Evolutionary conservation across 2,797 vertebrate species (phyloP), one percentile per base, ranked within the genome.

Genomic region (Eidolon dupreanum): DNA sequence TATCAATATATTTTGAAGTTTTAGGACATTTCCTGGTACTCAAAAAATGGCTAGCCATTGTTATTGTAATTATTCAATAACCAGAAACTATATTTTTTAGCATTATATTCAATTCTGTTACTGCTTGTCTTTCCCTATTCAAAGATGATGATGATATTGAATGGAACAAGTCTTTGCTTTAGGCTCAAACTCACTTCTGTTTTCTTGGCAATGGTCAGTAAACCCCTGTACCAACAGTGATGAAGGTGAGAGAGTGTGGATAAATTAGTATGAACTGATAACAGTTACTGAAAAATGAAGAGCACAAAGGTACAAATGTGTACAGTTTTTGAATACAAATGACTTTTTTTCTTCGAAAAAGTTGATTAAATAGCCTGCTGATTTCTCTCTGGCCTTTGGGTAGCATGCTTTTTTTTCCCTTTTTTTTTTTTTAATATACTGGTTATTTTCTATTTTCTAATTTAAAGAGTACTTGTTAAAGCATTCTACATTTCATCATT

Each of bases 361-460:
- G 26, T 49, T 63, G 28, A 51, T n/a, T 61, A 38, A 49, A 8
- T 73, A 43, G 28, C n/a, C 59, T 96, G 49, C 17, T 61, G 59
- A 81, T 61, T 89, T 73, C 28, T 70, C 22, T 73, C 43, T 82
- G n/a, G 31, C 19, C 22, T 91, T 93, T 68, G 61, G 43, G 4
- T 59, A 38, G 24, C 28, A 26, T 70, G 36, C 8, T 88, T 90
- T 33, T 65, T 49, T 49, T 13, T 49, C 33, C 33, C 33, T 46
- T 12, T 46, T 46, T 16, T 49, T 49, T 13, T 49, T 49, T 74
- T 57, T 41, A 92, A 55, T 75, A 16, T 24, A 16, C 8, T 71
- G 36, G 7, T 78, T 74, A 41, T 49, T 93, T 97, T 73, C 43
- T 87, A 3, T 84, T 90, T 92, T 84, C n/a, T 78, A 63, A 53